These are phyloP conservation scores for Phaethornis superciliosus DNA, from an alignment of 2,113 vertebrate genomes.

Conservation along the genomic window DNA sequence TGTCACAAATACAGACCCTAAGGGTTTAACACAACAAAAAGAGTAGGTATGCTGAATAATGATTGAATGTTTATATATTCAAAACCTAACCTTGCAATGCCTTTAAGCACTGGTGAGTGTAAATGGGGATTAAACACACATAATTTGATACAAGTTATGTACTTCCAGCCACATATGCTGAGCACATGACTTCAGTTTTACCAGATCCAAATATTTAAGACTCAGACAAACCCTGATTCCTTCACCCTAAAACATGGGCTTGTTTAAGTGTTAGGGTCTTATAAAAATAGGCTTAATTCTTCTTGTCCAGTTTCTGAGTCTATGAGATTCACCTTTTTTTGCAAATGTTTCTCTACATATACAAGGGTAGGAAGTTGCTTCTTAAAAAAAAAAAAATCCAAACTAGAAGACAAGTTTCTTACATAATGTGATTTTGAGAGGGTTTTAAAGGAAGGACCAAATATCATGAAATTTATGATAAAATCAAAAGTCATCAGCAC, in stretches of 20 bases:
- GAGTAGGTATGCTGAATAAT: not conserved
- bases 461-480: not conserved
- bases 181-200: not conserved
- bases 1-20: not conserved
- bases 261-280: not conserved
- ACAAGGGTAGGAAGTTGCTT: not conserved
- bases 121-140: not conserved
- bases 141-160: not conserved
- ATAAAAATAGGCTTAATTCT: not conserved
- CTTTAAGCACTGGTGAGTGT: not conserved
- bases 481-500: conserved; percentile 5
- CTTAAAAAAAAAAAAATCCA: not conserved
- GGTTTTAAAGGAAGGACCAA: conserved; percentile 29
- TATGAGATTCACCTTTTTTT: not conserved
- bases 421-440: conserved; percentile 7
- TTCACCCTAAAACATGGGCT: not conserved
- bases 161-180: not conserved
- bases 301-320: not conserved
- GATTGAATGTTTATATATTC: not conserved
- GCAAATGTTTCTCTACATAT: not conserved
- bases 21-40: not conserved
- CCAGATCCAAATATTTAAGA: not conserved
- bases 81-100: not conserved
- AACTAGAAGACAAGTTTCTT: conserved; percentile 1
- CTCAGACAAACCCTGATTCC: not conserved